Base-by-base conservation (phyloP, 2,888 invertebrate genomes). In the Lysandra coridon region DNA sequence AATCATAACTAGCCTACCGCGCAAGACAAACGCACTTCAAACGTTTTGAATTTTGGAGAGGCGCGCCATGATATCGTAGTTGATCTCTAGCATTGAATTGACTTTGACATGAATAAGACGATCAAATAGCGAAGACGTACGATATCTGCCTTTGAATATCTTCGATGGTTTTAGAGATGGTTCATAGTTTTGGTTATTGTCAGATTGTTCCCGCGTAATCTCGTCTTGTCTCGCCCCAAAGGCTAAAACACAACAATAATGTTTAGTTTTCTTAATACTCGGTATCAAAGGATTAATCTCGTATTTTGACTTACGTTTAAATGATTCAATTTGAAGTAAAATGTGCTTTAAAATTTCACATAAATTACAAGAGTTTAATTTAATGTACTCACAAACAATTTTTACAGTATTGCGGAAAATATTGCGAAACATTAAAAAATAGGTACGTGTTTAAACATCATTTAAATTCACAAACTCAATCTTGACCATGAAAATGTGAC, bases 401-500 rank as follows among this genome's bases (percentile, higher is more conserved):
- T 73, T 73, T 73, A 73, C 44, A 73, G 40, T 74, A 74, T 44
- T n/a, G 23, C 17, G 73, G 5, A 74, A 44, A 44, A 74, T 74
- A 74, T 74, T n/a, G 40, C n/a, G 37, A 37, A 40, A 73, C 40
- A 73, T 44, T 44, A 74, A 44, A 44, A 44, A 44, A 44, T 73
- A 73, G 37, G 74, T 74, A 74, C 10, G 40, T 44, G 74, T 49
- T 49, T 49, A 49, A 44, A 44, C 44, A 53, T 53, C 23, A 57
- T 76, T 76, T 49, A 76, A 80, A 82, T 79, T 37, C 53, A 79
- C 57, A 17, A 79, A 78, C 79, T 80, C 73, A 79, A 79, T 79
- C 60, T 77, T 79, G 80, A 78, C 80, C 80, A 73, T 82, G 80
- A 80, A 80, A 23, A 57, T 49, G 74, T 81, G 81, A 82, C 80